Conservation (phyloP, 2,888 invertebrate genomes). For the Drosophila diplacantha region DNA sequence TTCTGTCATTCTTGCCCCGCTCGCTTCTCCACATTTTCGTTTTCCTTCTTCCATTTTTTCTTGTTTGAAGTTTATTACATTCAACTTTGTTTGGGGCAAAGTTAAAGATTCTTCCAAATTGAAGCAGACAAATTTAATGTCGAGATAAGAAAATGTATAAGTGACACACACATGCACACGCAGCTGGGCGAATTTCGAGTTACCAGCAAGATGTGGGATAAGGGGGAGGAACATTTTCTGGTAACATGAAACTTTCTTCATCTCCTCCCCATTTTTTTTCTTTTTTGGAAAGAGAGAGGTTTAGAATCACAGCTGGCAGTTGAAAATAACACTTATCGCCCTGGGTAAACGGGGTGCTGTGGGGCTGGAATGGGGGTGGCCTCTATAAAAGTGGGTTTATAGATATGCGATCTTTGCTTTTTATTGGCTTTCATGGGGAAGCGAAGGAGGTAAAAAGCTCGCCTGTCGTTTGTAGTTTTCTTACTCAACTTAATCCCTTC, state of each 20-base stretch:
- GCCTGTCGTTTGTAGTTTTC: conserved; percentile 66
- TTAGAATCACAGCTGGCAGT: conserved; percentile 69
- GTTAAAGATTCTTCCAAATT: conserved; percentile 40
- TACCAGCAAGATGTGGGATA: conserved; percentile 25
- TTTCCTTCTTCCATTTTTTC: neutral
- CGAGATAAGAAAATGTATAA: conserved; percentile 64
- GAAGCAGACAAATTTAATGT: conserved; percentile 53
- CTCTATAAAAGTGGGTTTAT: conserved; percentile 39
- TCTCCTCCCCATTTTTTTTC: neutral
- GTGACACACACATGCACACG: conserved; percentile 35
- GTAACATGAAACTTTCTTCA: conserved; percentile 65
- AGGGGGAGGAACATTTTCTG: conserved; percentile 36
- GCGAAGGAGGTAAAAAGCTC: conserved; percentile 12
- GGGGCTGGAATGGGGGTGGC: conserved; percentile 7
- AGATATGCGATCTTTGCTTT: conserved; percentile 63
- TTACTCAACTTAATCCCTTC: conserved; percentile 68
- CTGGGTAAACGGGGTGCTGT: conserved; percentile 8
- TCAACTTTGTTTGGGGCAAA: conserved; percentile 16
- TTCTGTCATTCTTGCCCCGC: conserved; percentile 11
- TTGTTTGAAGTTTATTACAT: conserved; percentile 31
- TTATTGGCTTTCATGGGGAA: conserved; percentile 56
- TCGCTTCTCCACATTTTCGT: neutral
- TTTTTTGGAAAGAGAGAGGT: neutral
- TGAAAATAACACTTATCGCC: conserved; percentile 68
- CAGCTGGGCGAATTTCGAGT: conserved; percentile 13